Evolutionary conservation across 2,113 vertebrate genomes (phyloP), one percentile per base, ranked within the genome.

Genomic region (Esox niger): DNA sequence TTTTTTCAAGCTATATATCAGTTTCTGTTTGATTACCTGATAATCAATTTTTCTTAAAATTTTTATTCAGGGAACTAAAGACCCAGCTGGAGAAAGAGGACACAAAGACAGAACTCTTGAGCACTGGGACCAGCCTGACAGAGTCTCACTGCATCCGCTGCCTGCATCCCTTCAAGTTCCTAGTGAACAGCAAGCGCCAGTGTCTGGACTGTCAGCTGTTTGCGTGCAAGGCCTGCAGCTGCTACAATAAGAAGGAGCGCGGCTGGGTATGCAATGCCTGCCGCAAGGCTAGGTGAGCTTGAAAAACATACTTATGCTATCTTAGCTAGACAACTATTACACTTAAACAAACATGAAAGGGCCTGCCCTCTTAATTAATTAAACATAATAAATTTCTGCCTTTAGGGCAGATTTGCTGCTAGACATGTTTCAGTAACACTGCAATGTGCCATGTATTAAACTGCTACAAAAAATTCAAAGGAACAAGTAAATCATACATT

Each of bases 201-300:
- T 98, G 97, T 83, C 85, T 93, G 77, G 93, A 95, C 84, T 98
- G 97, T 49, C 63, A 33, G 20, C 88, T 95, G 58, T 88, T 87
- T 75, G 81, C 86, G 80, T 98, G 96, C 86, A 92, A 90, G 72
- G 82, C 71, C 86, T 98, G 95, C 78, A 90, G 95, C 81, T 91
- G 86, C 38, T 90, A 86, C 88, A 93, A 91, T 86, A 93, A 91
- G 17, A 94, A 93, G 79, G 94, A 93, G 69, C 77, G 79, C 0
- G 92, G 91, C 81, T 98, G 95, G 94, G 91, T 98, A 73, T 98
- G 96, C 0, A 87, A 94, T 35, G 87, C 94, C 67, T 98, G 95
- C 77, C 91, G 82, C 66, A 90, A 93, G 84, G 85, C 93, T 87
- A 95, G 95, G 96, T 96, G 76, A 77, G 83, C n/a, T n/a, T n/a